Evolutionary conservation across 2,797 vertebrate genomes (phyloP).

Genomic region (Myotis daubentonii): DNA sequence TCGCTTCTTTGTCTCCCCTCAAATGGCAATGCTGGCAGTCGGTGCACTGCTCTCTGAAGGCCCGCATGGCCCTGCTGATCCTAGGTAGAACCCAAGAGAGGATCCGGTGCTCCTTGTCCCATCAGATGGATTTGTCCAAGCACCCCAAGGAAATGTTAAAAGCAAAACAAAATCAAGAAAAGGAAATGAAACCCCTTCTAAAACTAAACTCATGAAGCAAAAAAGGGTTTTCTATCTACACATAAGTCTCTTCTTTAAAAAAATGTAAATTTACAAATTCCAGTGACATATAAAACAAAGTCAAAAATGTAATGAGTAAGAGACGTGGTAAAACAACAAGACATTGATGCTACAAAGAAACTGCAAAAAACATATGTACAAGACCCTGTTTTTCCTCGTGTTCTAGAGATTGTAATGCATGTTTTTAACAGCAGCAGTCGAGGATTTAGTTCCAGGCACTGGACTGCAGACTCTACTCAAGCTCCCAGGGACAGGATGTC

Average conservation of each 20-base stretch:
- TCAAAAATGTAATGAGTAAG: slow-evolving; percentile 90
- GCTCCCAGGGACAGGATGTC: slow-evolving; percentile 79
- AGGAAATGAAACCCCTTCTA: slow-evolving; percentile 82
- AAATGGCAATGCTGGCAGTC: slow-evolving; percentile 78
- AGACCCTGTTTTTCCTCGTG: slow-evolving; percentile 99
- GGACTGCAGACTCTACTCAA: slow-evolving; percentile 87
- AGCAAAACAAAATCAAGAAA: slow-evolving; percentile 79
- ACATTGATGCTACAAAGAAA: slow-evolving; percentile 99
- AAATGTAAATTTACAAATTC: slow-evolving; percentile 93
- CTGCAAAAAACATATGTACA: slow-evolving; percentile 97
- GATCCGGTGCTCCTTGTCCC: slow-evolving; percentile 89
- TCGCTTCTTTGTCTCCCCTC: slow-evolving; percentile 77
- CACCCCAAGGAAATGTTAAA: slow-evolving; percentile 90
- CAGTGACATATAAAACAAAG: slow-evolving; percentile 94
- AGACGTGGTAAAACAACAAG: slow-evolving; percentile 94
- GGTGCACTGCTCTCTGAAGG: slow-evolving; percentile 72
- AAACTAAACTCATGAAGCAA: slow-evolving; percentile 93
- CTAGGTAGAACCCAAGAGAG: slow-evolving; percentile 89
- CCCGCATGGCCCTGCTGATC: slow-evolving; percentile 82
- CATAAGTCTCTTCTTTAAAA: slow-evolving; percentile 89
- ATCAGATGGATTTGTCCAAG: slow-evolving; percentile 91
- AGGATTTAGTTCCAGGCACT: slow-evolving; percentile 91
- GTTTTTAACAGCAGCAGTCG: slow-evolving; percentile 89
- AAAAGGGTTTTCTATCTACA: slow-evolving; percentile 89
- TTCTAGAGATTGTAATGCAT: slow-evolving; percentile 89